Conservation (phyloP, 2,797 vertebrate genomes). For the Lycodopsis pacificus region DNA sequence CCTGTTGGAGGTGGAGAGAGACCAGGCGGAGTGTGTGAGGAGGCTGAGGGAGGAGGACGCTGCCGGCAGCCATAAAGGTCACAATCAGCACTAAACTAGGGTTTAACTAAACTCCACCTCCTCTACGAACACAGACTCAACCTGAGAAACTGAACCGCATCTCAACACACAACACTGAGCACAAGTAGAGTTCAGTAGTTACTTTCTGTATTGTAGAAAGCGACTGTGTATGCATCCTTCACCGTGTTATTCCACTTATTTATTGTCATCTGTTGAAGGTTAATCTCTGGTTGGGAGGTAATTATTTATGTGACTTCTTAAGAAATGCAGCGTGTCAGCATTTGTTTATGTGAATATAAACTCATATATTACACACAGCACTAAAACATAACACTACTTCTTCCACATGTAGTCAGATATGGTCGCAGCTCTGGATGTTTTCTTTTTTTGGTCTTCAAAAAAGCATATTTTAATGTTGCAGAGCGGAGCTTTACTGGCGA, state of each 20-base stretch:
- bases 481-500: neutral
- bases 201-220: too few relatives aligned
- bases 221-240: neutral
- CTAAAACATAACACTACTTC: too few relatives aligned
- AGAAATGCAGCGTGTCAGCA: neutral
- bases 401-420: too few relatives aligned
- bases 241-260: neutral
- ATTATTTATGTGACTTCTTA: neutral
- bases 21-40: slow-evolving; percentile 66
- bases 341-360: too few relatives aligned
- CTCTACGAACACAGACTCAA: neutral
- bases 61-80: slow-evolving; percentile 54
- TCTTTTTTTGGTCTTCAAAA: neutral
- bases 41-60: slow-evolving; percentile 59
- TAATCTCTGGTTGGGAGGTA: neutral
- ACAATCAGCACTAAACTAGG: neutral
- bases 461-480: neutral
- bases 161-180: neutral
- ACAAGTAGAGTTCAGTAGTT: neutral
- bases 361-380: too few relatives aligned
- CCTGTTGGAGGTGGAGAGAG: slow-evolving; percentile 75
- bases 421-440: neutral
- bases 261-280: neutral
- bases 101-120: neutral
- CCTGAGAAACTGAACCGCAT: neutral